Evolutionary conservation across 1,140 invertebrate species (phyloP).

Genomic region (Drosophila teissieri): DNA sequence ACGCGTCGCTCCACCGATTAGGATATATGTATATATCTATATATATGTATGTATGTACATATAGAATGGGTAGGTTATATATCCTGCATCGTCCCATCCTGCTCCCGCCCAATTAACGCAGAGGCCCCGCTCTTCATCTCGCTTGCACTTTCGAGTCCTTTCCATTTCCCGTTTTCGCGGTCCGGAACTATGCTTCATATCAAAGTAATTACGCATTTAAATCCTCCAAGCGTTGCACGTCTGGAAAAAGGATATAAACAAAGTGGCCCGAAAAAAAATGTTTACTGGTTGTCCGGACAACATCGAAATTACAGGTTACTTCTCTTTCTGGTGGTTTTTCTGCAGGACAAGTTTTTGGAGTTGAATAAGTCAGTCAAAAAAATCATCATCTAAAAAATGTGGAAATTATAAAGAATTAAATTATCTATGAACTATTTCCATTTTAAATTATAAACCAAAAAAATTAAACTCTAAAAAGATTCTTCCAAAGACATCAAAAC

Average conservation of each 20-base stretch:
- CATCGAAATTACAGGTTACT: constrained; percentile 17
- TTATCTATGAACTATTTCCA: no score
- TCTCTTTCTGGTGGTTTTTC: not conserved
- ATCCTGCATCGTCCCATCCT: constrained; percentile 13
- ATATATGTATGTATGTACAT: no score
- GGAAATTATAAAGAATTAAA: no score
- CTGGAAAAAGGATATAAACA: constrained; percentile 49
- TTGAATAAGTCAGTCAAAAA: no score
- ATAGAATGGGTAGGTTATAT: not conserved
- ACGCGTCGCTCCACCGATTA: constrained; percentile 16
- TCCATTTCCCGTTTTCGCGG: constrained; percentile 32
- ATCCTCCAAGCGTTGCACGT: constrained; percentile 74
- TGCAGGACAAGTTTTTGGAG: no score
- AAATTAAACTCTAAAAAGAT: no score
- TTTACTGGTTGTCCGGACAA: constrained; percentile 47
- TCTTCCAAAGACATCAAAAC: no score
- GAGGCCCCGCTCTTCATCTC: constrained; percentile 23
- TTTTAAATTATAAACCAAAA: no score
- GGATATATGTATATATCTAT: not conserved
- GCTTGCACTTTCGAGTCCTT: constrained; percentile 48
- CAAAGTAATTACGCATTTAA: constrained; percentile 80
- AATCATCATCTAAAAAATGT: no score
- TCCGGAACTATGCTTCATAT: constrained; percentile 83
- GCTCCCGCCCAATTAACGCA: constrained; percentile 2
- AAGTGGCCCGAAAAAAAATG: constrained; percentile 23